phyloP scores from a whole-genome alignment of 1,140 invertebrate genomes.

The Heliconius himera region DNA sequence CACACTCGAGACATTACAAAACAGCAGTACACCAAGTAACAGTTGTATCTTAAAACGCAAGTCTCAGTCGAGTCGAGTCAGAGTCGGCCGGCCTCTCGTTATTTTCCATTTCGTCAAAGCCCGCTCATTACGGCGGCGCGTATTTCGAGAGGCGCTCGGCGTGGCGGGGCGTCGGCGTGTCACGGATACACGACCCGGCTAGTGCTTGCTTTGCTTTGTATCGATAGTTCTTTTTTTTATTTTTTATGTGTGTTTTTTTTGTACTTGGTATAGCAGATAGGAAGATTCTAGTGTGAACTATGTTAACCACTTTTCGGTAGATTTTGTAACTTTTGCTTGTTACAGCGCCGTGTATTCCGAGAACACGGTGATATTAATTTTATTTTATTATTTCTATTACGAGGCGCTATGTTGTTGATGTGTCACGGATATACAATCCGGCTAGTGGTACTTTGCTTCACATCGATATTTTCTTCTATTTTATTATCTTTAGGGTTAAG shows the following conservation, averaged over 20 bases:
- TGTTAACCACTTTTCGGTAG: too few relatives aligned
- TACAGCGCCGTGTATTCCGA: too few relatives aligned
- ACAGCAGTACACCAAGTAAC: neutral
- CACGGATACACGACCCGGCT: constrained; percentile 65
- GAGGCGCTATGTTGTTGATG: too few relatives aligned
- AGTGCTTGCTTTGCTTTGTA: constrained; percentile 21
- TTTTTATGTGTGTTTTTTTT: too few relatives aligned
- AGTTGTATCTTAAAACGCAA: constrained; percentile 1
- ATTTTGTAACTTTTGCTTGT: too few relatives aligned
- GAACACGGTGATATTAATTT: too few relatives aligned
- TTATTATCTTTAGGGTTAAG: neutral
- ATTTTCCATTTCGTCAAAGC: constrained; percentile 49
- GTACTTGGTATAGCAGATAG: too few relatives aligned
- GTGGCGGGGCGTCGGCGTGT: constrained; percentile 61
- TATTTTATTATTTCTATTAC: too few relatives aligned
- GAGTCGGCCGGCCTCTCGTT: constrained; percentile 39
- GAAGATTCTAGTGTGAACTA: too few relatives aligned
- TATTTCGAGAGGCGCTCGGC: constrained; percentile 52
- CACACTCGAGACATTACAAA: neutral
- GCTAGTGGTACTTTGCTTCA: too few relatives aligned
- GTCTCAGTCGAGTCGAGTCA: neutral
- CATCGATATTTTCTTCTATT: constrained; percentile 13
- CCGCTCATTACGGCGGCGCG: constrained; percentile 49
- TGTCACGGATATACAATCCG: too few relatives aligned
- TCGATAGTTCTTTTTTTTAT: too few relatives aligned